Evolutionary conservation across 2,888 invertebrate species (phyloP), one percentile per base, ranked within the genome.

Genomic region (Microctonus hyperodae): DNA sequence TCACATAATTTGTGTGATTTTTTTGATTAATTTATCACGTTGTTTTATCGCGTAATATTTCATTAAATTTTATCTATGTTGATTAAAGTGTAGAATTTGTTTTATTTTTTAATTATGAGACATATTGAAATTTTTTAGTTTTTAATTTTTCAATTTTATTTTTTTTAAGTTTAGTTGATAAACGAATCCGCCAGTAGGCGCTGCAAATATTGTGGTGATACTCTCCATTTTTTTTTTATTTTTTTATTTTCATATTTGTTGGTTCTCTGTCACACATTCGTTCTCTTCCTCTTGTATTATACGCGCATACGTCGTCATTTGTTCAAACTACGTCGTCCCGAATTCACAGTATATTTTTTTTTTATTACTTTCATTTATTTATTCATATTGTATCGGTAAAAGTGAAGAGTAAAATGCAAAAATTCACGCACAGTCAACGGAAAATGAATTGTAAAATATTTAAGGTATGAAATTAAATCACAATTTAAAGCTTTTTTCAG

Each of bases 381-480:
- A 22, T 50, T 50, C 5, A n/a, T 50, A 16, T 37, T 40, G 25
- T 16, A 16, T 22, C 55, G 63, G 37, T 40, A 55, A 55, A 40
- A 48, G 35, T 35, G 51, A 35, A 51, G 23, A 55, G 23, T 44
- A 25, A 64, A 58, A 33, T 58, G 50, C 57, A n/a, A 35, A 40
- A 55, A 40, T 33, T 35, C 20, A 11, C 20, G 10, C 33, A 53
- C 53, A 57, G 57, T 64, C 23, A 23, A 50, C 7, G 6, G 33
- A 64, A 63, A 57, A 64, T 64, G 58, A 50, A 35, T 64, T n/a
- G 23, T 13, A 48, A 37, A 11, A 28, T 59, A 22, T 44, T 20
- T 22, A 33, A 64, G 64, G 64, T 64, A 64, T 33, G 57, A 57
- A 31, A 20, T 31, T 2, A 31, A 4, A 5, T 31, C 5, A 9